Percentiles rank a stretch among this genome's conserved stretches.
Evolutionary conservation across 1,140 invertebrate species (phyloP).

Genomic region (Polyergus mexicanus): DNA sequence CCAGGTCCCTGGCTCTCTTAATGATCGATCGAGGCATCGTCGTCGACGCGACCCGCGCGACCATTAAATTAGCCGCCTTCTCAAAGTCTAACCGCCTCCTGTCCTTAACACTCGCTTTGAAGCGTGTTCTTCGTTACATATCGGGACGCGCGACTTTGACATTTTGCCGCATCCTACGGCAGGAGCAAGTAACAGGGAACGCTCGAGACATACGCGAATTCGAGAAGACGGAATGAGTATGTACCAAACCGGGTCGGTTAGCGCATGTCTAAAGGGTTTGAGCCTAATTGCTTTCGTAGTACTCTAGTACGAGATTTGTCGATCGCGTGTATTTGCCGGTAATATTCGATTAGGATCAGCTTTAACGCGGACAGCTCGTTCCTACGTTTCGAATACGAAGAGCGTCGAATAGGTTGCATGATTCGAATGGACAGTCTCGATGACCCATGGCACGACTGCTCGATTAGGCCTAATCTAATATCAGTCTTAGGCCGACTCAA

Average conservation of each 20-base stretch:
- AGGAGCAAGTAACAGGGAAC: background rate
- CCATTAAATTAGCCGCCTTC: slow-evolving; percentile 72
- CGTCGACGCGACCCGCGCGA: slow-evolving; percentile 45
- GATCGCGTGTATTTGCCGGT: background rate
- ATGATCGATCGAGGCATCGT: slow-evolving; percentile 69
- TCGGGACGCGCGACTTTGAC: slow-evolving; percentile 31
- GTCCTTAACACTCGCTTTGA: slow-evolving; percentile 64
- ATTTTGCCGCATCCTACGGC: slow-evolving; percentile 30
- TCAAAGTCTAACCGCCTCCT: slow-evolving; percentile 68
- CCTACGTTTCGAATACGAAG: background rate
- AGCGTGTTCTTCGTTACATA: slow-evolving; percentile 41
- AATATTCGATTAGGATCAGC: slow-evolving; percentile 3
- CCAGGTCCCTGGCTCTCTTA: slow-evolving; percentile 32
- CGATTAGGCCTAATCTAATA: slow-evolving; percentile 71
- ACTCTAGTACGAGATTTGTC: background rate
- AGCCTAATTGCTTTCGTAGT: background rate
- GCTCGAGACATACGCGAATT: slow-evolving; percentile 5
- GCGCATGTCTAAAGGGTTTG: background rate
- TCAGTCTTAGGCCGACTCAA: slow-evolving; percentile 56
- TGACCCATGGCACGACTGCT: slow-evolving; percentile 38
- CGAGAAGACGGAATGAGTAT: background rate
- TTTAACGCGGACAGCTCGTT: background rate
- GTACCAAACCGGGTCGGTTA: no score
- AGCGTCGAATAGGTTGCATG: background rate
- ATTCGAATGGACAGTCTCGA: slow-evolving; percentile 46